Percentiles rank a stretch among this genome's conserved stretches.
Evolutionary conservation across 1,140 invertebrate genomes (phyloP).

Genomic region (Pseudomyrmex concolor): DNA sequence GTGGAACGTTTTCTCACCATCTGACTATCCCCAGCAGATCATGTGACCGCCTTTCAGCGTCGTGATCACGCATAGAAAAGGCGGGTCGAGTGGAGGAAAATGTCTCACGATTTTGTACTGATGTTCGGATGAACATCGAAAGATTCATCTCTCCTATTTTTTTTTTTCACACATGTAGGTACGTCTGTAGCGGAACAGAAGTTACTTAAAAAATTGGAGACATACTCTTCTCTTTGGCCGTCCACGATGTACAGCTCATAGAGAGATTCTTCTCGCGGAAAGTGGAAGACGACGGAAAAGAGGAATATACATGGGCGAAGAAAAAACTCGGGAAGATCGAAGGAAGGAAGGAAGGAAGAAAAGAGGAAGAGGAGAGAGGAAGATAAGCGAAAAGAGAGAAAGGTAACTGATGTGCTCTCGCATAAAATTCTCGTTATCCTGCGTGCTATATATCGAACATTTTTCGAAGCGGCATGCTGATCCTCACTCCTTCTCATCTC

Average conservation of each 20-base stretch:
- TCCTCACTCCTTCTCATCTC: slow-evolving; percentile 53
- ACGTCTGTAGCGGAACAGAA: slow-evolving; percentile 15
- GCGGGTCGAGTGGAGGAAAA: too few relatives aligned
- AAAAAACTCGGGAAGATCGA: slow-evolving; percentile 6
- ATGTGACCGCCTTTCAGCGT: too few relatives aligned
- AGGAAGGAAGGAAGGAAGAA: neutral
- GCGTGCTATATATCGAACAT: slow-evolving; percentile 54
- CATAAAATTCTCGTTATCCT: slow-evolving; percentile 62
- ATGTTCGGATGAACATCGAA: too few relatives aligned
- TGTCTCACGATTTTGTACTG: too few relatives aligned
- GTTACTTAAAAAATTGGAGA: slow-evolving; percentile 59
- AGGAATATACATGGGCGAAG: slow-evolving; percentile 18
- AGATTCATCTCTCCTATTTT: neutral
- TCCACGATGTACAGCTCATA: slow-evolving; percentile 1
- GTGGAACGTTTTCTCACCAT: too few relatives aligned
- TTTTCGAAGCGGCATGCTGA: slow-evolving; percentile 52
- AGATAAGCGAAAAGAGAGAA: slow-evolving; percentile 24
- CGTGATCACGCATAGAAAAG: too few relatives aligned
- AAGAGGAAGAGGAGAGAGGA: neutral
- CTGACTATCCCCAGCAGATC: too few relatives aligned
- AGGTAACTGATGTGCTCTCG: slow-evolving; percentile 32
- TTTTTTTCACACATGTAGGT: neutral
- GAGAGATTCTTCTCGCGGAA: slow-evolving; percentile 40
- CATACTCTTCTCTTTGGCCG: slow-evolving; percentile 4
- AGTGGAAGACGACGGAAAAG: neutral